Conservation (phyloP, 2,888 invertebrate species). For the Drosophila anomalata region DNA sequence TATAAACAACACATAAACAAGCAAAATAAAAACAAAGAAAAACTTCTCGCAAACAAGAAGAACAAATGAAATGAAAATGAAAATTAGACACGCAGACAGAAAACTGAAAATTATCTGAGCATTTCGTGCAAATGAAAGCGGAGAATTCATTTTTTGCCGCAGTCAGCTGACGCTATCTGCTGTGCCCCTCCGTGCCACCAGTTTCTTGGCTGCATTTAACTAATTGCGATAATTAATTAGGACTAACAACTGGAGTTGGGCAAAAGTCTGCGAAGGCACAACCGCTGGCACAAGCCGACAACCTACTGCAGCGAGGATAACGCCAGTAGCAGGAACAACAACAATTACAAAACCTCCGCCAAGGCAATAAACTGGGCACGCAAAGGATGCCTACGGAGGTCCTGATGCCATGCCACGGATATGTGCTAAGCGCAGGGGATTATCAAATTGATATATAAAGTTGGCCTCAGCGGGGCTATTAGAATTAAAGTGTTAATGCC, state of each 20-base stretch:
- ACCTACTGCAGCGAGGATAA: slow-evolving; percentile 36
- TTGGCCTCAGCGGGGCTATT: slow-evolving; percentile 40
- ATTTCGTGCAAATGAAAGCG: slow-evolving; percentile 70
- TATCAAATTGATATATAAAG: slow-evolving; percentile 53
- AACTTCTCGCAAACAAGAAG: slow-evolving; percentile 31
- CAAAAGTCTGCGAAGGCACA: slow-evolving; percentile 17
- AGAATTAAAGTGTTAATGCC: slow-evolving; percentile 51
- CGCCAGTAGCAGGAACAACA: slow-evolving; percentile 17
- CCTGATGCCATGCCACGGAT: slow-evolving; percentile 3
- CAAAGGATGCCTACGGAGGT: slow-evolving; percentile 39
- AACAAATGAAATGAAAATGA: slow-evolving; percentile 45
- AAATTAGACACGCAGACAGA: slow-evolving; percentile 50
- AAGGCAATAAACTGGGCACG: slow-evolving; percentile 36
- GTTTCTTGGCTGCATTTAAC: slow-evolving; percentile 66
- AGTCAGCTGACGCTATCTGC: slow-evolving; percentile 70
- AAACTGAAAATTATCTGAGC: slow-evolving; percentile 64
- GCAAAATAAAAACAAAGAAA: slow-evolving; percentile 2
- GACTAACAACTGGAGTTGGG: slow-evolving; percentile 67
- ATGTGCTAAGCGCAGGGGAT: slow-evolving; percentile 40
- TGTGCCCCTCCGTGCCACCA: slow-evolving; percentile 8
- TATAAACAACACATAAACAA: slow-evolving; percentile 33
- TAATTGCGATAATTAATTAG: slow-evolving; percentile 76
- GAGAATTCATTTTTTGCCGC: slow-evolving; percentile 71
- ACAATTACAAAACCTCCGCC: slow-evolving; percentile 20
- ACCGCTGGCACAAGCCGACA: slow-evolving; percentile 1